Conservation (phyloP, 2,113 vertebrate genomes). For the Ictidomys tridecemlineatus region DNA sequence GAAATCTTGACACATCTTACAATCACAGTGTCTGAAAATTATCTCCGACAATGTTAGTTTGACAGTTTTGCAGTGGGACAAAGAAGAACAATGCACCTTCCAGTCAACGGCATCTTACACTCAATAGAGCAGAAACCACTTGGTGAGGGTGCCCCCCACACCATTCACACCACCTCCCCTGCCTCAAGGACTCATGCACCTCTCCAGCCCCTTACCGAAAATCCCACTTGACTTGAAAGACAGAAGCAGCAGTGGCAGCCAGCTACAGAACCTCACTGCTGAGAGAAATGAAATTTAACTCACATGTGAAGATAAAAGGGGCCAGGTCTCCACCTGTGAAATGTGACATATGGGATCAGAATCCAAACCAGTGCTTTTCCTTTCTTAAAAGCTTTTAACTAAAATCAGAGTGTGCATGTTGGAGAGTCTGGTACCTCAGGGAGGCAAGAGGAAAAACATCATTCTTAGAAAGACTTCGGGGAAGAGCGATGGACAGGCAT, state of each 20-base stretch:
- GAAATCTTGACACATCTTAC: background rate
- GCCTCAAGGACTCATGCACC: background rate
- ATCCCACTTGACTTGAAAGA: background rate
- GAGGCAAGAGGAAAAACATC: background rate
- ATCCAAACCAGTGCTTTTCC: background rate
- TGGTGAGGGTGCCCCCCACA: background rate
- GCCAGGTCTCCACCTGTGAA: background rate
- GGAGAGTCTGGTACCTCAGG: background rate
- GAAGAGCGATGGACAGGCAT: background rate
- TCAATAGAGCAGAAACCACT: background rate
- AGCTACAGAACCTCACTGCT: background rate
- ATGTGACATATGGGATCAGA: background rate
- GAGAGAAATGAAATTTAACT: background rate
- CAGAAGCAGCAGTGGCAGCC: background rate
- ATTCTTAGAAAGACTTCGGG: background rate
- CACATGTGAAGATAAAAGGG: slow-evolving; percentile 20
- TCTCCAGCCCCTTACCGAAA: background rate
- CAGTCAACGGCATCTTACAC: background rate
- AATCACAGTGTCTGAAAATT: background rate
- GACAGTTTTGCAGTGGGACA: background rate
- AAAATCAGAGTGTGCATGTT: background rate
- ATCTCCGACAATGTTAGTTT: background rate
- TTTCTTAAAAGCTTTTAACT: slow-evolving; percentile 41
- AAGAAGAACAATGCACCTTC: accelerated
- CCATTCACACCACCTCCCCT: background rate